Evolutionary conservation across 2,888 invertebrate genomes (phyloP), one percentile per base, ranked within the genome.

Genomic region (Cactoblastis cactorum): DNA sequence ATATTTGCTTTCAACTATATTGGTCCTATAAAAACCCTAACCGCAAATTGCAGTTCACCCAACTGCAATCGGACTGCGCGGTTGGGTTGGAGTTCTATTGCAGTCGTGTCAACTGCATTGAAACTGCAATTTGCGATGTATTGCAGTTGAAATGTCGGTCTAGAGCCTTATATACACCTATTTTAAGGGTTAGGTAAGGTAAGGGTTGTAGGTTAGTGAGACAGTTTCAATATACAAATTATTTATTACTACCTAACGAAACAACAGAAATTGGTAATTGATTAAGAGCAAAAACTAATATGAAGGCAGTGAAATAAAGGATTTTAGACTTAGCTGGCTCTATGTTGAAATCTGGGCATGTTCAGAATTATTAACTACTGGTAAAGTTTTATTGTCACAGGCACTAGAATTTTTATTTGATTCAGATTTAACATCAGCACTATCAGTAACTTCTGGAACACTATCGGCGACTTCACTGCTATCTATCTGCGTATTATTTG

Each of bases 171-270:
- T n/a, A n/a, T n/a, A n/a, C n/a, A n/a, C n/a, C n/a, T n/a, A n/a
- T n/a, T n/a, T n/a, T n/a, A n/a, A n/a, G n/a, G n/a, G n/a, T n/a
- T n/a, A n/a, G n/a, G n/a, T n/a, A n/a, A n/a, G n/a, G n/a, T n/a
- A n/a, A n/a, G n/a, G n/a, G n/a, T 28, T 9, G 1, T 28, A 28
- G 28, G 28, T 6, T 9, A 28, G 3, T 1, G 9, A 28, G 9
- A 28, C 5, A 28, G 5, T 6, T 28, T 4, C 2, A 11, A 17
- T 41, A 41, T 53, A 41, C 34, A 22, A 50, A 53, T 52, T 52
- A 0, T 53, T 53, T 53, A 51, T 50, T 56, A 46, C 46, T 53
- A 55, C 43, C 53, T 55, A 56, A 22, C 32, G 45, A 45, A 50
- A 45, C 47, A 17, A 48, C 37, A 37, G 15, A 14, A 32, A 48